These are phyloP conservation scores for Carduelis carduelis DNA, from an alignment of 2,797 vertebrate genomes.

Conservation along the genomic window DNA sequence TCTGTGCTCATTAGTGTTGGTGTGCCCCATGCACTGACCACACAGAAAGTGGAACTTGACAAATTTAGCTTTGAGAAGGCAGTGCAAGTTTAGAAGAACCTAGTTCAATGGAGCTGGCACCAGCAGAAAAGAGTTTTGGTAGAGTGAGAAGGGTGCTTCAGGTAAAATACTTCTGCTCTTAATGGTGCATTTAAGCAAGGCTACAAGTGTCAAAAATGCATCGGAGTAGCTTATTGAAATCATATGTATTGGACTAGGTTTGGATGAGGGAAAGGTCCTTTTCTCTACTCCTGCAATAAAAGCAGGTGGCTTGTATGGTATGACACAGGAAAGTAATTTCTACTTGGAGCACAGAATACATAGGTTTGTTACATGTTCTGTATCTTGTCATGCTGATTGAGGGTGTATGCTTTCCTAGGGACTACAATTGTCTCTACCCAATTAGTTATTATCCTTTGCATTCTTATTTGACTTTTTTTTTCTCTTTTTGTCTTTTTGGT, in stretches of 20 bases:
- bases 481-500: neutral
- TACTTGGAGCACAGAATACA: neutral
- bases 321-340: neutral
- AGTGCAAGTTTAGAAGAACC: neutral
- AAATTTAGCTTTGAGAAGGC: neutral
- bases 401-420: neutral
- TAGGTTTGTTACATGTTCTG: neutral
- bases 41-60: neutral
- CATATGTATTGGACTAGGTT: neutral
- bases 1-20: neutral
- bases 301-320: neutral
- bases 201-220: neutral
- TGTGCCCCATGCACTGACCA: accelerated
- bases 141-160: neutral
- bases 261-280: neutral
- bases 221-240: neutral
- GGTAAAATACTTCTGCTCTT: neutral
- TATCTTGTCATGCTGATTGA: neutral
- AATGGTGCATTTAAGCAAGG: neutral
- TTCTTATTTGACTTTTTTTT: neutral
- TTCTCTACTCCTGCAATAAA: neutral
- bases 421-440: neutral
- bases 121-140: neutral
- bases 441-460: neutral
- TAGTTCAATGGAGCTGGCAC: neutral